These are phyloP conservation scores for Astreopora myriophthalma DNA, from an alignment of 64 coral and sea anemone species.

Conservation along the genomic window DNA sequence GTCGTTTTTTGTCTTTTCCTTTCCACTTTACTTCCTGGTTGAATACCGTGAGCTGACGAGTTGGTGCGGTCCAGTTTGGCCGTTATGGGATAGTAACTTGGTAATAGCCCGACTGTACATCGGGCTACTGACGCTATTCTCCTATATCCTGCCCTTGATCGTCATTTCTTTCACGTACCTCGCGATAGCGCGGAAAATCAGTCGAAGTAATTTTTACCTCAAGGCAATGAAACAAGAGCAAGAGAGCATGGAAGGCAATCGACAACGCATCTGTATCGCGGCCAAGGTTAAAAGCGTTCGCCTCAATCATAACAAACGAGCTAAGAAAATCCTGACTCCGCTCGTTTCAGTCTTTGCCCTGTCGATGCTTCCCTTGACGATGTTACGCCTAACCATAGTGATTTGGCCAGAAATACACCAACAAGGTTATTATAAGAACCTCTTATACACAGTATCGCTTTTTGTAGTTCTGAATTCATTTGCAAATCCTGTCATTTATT, in stretches of 20 bases:
- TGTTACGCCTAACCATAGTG: conserved; percentile 25
- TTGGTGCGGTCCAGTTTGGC: neutral
- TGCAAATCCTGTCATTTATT: conserved; percentile 59
- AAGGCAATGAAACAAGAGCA: neutral
- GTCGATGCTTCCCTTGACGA: conserved; percentile 52
- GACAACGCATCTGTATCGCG: neutral
- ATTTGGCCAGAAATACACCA: neutral
- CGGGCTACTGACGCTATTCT: neutral
- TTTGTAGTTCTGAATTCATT: conserved; percentile 62
- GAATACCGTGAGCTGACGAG: neutral
- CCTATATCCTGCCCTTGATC: conserved; percentile 46
- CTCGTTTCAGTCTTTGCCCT: conserved; percentile 50
- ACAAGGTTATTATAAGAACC: conserved; percentile 43
- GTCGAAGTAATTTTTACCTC: neutral
- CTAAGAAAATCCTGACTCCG: conserved; percentile 67
- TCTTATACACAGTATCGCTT: neutral
- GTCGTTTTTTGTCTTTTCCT: conserved; percentile 39
- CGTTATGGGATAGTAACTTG: neutral
- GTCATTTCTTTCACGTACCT: conserved; percentile 52
- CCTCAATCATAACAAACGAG: conserved; percentile 64
- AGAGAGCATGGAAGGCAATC: neutral
- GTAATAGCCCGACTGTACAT: neutral
- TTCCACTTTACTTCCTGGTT: conserved; percentile 55
- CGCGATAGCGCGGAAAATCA: conserved; percentile 35
- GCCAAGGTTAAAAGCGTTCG: conserved; percentile 35